A percentile compares a stretch with the other conserved stretches of the same genome.
Conservation (phyloP, 2,888 invertebrate species). For the Pyralis farinalis region DNA sequence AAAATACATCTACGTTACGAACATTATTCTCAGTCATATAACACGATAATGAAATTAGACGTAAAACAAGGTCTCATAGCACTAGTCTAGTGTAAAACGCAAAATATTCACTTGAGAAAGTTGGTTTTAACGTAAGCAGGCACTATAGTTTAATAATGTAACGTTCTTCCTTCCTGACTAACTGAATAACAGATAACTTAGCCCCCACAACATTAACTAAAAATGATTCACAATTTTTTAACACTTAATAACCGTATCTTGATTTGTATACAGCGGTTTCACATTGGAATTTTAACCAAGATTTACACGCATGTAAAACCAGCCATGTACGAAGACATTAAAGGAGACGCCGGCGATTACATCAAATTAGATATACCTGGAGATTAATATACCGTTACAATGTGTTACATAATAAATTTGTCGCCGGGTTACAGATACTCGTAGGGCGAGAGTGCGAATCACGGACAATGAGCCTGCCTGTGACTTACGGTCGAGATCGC, state of each 20-base stretch:
- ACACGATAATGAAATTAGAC: too few relatives aligned
- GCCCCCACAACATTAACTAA: too few relatives aligned
- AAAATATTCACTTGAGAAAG: too few relatives aligned
- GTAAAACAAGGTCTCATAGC: too few relatives aligned
- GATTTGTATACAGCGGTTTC: not conserved
- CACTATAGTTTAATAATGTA: too few relatives aligned
- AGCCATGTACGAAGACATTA: conserved; percentile 9
- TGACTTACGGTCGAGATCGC: conserved; percentile 68
- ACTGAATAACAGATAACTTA: too few relatives aligned
- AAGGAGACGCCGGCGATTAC: conserved; percentile 30
- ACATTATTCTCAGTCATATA: too few relatives aligned
- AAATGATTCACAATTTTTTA: not conserved
- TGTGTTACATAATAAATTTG: conserved; percentile 77
- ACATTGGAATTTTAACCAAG: conserved; percentile 1
- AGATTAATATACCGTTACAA: conserved; percentile 62
- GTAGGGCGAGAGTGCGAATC: conserved; percentile 67
- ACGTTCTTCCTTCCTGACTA: too few relatives aligned
- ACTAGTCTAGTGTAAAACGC: too few relatives aligned
- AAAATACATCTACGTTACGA: too few relatives aligned
- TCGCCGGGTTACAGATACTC: conserved; percentile 71
- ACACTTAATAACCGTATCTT: not conserved
- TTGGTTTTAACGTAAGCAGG: too few relatives aligned
- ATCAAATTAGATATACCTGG: conserved; percentile 58
- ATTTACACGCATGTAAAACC: conserved; percentile 14
- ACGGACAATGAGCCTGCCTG: conserved; percentile 67